Conservation (phyloP, 1,140 invertebrate species). For the Cydia pomonella region DNA sequence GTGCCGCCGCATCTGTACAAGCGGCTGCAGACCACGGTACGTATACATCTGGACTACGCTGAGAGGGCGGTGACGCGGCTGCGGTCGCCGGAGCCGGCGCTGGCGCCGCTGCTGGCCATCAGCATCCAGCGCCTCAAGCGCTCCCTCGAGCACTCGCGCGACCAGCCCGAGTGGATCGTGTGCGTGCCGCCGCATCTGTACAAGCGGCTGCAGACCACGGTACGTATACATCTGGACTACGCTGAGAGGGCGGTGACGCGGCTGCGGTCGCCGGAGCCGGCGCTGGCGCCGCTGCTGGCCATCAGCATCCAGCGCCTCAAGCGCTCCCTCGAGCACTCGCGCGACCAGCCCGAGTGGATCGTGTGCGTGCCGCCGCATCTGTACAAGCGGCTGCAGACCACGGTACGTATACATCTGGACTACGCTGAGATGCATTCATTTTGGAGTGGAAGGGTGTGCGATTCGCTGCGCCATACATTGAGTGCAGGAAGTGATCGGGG, state of each 20-base stretch:
- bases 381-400: conserved; percentile 65
- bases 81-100: conserved; percentile 49
- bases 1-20: conserved; percentile 69
- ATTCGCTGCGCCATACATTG: too few species aligned
- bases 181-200: conserved; percentile 66
- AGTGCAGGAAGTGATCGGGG: too few species aligned
- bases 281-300: conserved; percentile 57
- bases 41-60: conserved; percentile 35
- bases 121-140: conserved; percentile 67
- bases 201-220: conserved; percentile 64
- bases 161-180: conserved; percentile 69
- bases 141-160: conserved; percentile 58
- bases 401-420: conserved; percentile 45
- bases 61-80: conserved; percentile 47
- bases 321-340: conserved; percentile 60
- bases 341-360: conserved; percentile 68
- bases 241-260: conserved; percentile 46
- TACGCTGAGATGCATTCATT: background rate
- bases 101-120: conserved; percentile 61
- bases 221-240: conserved; percentile 43
- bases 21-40: conserved; percentile 63
- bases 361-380: conserved; percentile 66
- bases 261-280: conserved; percentile 50
- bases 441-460: background rate
- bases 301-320: conserved; percentile 69